A percentile compares a stretch with the other conserved stretches of the same genome.
Conservation (phyloP, 1,140 invertebrate species). For the Copidosoma floridanum region DNA sequence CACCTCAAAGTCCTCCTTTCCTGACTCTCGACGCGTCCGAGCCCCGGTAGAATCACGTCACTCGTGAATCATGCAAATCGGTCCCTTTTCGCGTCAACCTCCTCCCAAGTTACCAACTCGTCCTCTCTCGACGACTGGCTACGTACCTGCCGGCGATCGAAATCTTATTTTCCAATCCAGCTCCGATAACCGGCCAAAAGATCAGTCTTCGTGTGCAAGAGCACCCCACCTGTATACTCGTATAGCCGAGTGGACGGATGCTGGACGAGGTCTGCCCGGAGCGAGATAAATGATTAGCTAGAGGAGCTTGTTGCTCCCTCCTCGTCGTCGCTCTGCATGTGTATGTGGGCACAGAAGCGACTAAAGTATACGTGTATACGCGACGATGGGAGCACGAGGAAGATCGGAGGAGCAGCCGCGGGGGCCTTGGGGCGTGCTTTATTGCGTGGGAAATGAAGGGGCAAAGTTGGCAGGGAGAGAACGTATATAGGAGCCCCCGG, state of each 20-base stretch:
- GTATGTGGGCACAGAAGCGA: too few relatives aligned
- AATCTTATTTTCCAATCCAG: too few relatives aligned
- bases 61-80: constrained; percentile 30
- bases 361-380: too few relatives aligned
- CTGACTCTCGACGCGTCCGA: constrained; percentile 8
- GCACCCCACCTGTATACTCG: too few relatives aligned
- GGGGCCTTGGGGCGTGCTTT: neutral
- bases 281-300: constrained; percentile 9
- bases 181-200: neutral
- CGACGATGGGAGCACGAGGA: too few relatives aligned
- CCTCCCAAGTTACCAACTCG: neutral
- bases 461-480: too few relatives aligned
- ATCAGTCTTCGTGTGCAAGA: neutral
- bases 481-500: too few relatives aligned
- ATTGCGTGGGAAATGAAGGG: neutral
- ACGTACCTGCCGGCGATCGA: neutral
- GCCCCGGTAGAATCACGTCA: constrained; percentile 16
- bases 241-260: too few relatives aligned
- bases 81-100: neutral
- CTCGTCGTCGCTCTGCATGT: too few relatives aligned
- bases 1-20: too few relatives aligned
- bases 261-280: neutral
- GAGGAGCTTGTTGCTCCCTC: constrained; percentile 1
- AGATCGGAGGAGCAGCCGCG: too few relatives aligned
- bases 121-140: neutral